Evolutionary conservation across 1,140 invertebrate genomes (phyloP).

Genomic region (Belonocnema kinseyi): DNA sequence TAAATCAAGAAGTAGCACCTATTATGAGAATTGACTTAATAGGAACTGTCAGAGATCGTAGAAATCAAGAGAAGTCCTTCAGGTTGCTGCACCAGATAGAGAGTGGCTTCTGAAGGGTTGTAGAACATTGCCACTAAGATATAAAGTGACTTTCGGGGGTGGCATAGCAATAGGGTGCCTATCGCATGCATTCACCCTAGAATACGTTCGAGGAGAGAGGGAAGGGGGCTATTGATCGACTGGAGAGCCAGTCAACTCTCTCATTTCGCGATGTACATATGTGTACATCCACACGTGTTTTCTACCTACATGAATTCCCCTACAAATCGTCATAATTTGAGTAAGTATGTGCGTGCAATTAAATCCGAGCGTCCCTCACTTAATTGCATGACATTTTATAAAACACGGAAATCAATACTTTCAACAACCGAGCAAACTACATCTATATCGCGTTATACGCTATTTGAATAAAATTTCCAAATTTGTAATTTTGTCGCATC

Average conservation of each 20-base stretch:
- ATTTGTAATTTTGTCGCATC: too few species aligned
- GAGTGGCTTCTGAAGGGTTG: constrained; percentile 68
- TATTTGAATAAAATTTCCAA: too few species aligned
- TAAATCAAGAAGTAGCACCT: not conserved
- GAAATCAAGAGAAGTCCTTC: constrained; percentile 29
- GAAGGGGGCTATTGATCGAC: constrained; percentile 72
- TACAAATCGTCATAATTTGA: constrained; percentile 15
- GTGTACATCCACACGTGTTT: constrained; percentile 45
- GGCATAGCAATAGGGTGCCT: constrained; percentile 71
- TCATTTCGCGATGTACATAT: constrained; percentile 62
- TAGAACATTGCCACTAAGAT: constrained; percentile 74
- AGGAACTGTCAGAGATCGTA: not conserved
- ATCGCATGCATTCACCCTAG: constrained; percentile 68
- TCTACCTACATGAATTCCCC: constrained; percentile 45
- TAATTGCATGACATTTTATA: not conserved
- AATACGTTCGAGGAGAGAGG: constrained; percentile 53
- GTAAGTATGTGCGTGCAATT: constrained; percentile 22
- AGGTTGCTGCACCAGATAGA: constrained; percentile 52
- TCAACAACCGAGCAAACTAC: not conserved
- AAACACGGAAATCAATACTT: constrained; percentile 9
- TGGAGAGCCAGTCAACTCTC: constrained; percentile 70
- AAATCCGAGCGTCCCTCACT: not conserved
- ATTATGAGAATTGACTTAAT: not conserved
- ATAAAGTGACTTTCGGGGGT: constrained; percentile 72
- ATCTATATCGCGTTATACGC: too few species aligned